Evolutionary conservation across 2,797 vertebrate species (phyloP).

Genomic region (Thaleichthys pacificus): DNA sequence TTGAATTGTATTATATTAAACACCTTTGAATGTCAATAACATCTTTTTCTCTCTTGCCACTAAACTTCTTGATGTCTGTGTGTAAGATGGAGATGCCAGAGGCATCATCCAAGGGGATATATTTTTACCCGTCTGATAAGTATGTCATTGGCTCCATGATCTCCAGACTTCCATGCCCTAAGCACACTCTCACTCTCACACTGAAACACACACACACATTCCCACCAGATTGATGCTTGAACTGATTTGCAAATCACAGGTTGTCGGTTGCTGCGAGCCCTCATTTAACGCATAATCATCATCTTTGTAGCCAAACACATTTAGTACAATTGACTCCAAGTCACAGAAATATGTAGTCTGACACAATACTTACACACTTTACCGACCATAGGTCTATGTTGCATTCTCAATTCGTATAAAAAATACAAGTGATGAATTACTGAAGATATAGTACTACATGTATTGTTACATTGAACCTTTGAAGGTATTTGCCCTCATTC

Average conservation of each 20-base stretch:
- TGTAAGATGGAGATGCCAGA: background rate
- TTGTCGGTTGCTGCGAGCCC: background rate
- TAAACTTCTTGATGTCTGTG: background rate
- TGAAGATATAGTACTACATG: background rate
- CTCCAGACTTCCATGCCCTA: background rate
- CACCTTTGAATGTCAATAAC: no score
- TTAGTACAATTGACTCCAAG: background rate
- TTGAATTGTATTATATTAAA: background rate
- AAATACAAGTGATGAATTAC: background rate
- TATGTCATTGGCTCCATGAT: background rate
- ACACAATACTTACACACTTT: no score
- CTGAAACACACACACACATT: background rate
- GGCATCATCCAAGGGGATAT: background rate
- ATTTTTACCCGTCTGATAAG: background rate
- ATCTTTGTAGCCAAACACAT: background rate
- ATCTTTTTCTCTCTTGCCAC: background rate
- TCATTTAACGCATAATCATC: background rate
- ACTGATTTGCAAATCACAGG: constrained; percentile 21
- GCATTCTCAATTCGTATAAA: background rate
- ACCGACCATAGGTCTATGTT: background rate
- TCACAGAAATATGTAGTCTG: no score
- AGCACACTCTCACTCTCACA: background rate
- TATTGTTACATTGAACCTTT: background rate
- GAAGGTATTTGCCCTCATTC: background rate
- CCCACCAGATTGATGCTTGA: background rate